These are phyloP conservation scores for Thymelicus lineola DNA, from an alignment of 2,888 invertebrate genomes.

Conservation along the genomic window DNA sequence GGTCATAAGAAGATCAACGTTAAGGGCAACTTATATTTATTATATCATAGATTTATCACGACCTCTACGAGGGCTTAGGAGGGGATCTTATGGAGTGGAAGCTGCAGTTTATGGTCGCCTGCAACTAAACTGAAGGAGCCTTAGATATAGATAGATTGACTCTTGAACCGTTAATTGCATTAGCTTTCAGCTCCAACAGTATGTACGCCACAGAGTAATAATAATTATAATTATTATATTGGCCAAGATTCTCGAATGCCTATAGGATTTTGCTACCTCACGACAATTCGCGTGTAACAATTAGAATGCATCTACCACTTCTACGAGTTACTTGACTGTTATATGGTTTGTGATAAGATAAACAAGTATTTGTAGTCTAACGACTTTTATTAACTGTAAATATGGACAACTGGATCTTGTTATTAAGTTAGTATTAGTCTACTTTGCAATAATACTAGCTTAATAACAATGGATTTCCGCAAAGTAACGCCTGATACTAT, in stretches of 20 bases:
- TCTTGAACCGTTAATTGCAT: constrained; percentile 3
- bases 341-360: too few species aligned
- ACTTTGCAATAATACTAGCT: too few species aligned
- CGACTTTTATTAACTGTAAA: too few species aligned
- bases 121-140: constrained; percentile 13
- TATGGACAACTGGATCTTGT: too few species aligned
- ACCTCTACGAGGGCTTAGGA: neutral
- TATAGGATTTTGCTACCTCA: neutral
- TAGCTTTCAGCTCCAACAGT: neutral
- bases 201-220: neutral
- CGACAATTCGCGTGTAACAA: too few species aligned
- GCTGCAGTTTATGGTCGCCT: constrained; percentile 26
- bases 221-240: neutral
- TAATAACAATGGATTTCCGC: too few species aligned
- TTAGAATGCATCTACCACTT: too few species aligned
- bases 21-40: neutral
- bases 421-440: too few species aligned
- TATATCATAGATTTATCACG: neutral
- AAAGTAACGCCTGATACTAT: too few species aligned
- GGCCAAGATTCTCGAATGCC: neutral
- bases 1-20: neutral
- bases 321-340: too few species aligned
- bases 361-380: too few species aligned
- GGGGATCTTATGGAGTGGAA: constrained; percentile 14
- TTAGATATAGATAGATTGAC: constrained; percentile 18